phyloP scores from a whole-genome alignment of 1,140 invertebrate genomes.

The Lordiphosa mommai region DNA sequence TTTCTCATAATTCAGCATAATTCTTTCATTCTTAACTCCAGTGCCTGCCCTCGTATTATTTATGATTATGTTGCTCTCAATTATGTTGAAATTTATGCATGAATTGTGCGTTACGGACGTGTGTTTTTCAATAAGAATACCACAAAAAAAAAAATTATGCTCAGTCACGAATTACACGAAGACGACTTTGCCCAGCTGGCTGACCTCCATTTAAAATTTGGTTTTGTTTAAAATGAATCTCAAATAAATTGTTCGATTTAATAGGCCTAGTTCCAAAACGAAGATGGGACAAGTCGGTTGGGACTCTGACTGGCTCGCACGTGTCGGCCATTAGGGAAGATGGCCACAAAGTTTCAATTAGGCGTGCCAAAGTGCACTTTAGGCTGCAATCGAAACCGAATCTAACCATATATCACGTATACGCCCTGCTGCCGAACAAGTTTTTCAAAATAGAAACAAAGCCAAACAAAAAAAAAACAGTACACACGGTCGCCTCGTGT shows the following conservation, averaged over 20 bases:
- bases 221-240: not conserved
- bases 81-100: constrained; percentile 31
- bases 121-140: not conserved
- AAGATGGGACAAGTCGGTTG: too few relatives aligned
- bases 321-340: not conserved
- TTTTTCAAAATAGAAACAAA: not conserved
- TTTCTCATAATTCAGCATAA: too few relatives aligned
- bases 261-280: not conserved
- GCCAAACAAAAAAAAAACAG: not conserved
- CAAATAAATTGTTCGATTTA: not conserved
- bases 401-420: constrained; percentile 50
- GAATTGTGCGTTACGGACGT: constrained; percentile 3
- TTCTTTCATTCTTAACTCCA: too few relatives aligned
- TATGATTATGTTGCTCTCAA: too few relatives aligned
- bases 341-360: constrained; percentile 3
- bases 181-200: not conserved
- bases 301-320: not conserved
- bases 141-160: constrained; percentile 23
- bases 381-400: constrained; percentile 1
- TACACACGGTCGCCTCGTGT: constrained; percentile 18
- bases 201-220: constrained; percentile 29
- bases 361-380: not conserved
- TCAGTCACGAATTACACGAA: constrained; percentile 20
- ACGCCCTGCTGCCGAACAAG: constrained; percentile 35
- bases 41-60: too few relatives aligned